phyloP scores from a whole-genome alignment of 2,888 invertebrate genomes.

The Drosophila melanocephala region DNA sequence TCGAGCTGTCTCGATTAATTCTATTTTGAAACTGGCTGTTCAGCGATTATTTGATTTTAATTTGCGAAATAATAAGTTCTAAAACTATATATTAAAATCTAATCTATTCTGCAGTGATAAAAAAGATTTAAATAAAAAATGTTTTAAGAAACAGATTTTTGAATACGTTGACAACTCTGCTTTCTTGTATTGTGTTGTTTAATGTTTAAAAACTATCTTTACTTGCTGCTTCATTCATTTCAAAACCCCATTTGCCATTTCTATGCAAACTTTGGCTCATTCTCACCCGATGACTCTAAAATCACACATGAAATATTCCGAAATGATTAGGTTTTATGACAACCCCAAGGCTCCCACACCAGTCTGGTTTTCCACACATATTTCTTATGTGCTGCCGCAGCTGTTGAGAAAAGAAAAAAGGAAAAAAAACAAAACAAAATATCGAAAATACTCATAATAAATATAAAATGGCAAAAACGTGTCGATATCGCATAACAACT shows the following conservation, averaged over 20 bases:
- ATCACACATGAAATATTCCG: slow-evolving; percentile 68
- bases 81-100: not conserved
- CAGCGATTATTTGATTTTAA: not conserved
- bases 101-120: not conserved
- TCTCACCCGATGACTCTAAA: not conserved
- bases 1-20: not conserved
- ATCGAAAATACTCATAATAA: slow-evolving; percentile 70
- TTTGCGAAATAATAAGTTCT: not conserved
- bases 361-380: slow-evolving; percentile 6
- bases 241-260: not conserved
- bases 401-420: slow-evolving; percentile 49
- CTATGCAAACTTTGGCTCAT: not conserved
- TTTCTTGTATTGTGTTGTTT: not conserved
- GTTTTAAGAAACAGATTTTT: not conserved
- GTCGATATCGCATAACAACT: slow-evolving; percentile 83
- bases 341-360: not conserved
- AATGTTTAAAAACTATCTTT: no score
- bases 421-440: slow-evolving; percentile 29
- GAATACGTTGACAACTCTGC: not conserved
- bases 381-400: slow-evolving; percentile 50
- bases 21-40: not conserved
- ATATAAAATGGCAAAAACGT: slow-evolving; percentile 84
- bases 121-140: not conserved
- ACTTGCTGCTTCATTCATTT: not conserved
- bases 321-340: slow-evolving; percentile 76